These are phyloP conservation scores for Macroteleia sp. DNA, from an alignment of 2,888 invertebrate species.

Conservation along the genomic window DNA sequence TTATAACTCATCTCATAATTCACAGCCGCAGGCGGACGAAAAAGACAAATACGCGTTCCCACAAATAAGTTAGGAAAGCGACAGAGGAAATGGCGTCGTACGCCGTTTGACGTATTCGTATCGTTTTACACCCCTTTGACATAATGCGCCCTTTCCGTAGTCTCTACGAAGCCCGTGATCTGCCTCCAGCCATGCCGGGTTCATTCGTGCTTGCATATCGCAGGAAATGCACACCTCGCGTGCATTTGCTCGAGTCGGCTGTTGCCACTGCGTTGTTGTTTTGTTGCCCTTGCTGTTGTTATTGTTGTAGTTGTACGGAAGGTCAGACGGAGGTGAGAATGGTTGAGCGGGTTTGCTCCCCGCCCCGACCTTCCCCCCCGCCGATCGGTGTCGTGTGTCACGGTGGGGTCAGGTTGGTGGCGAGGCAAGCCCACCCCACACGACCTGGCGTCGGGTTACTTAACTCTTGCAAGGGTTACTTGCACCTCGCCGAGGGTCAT, in stretches of 20 bases:
- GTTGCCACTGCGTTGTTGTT: background rate
- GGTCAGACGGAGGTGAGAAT: constrained; percentile 19
- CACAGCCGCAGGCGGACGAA: too few relatives aligned
- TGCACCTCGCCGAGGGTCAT: constrained; percentile 28
- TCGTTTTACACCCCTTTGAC: constrained; percentile 57
- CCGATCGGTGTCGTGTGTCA: constrained; percentile 37
- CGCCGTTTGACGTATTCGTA: constrained; percentile 21
- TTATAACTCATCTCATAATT: constrained; percentile 24
- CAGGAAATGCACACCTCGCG: constrained; percentile 45
- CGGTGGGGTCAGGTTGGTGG: constrained; percentile 17
- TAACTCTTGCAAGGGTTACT: constrained; percentile 43
- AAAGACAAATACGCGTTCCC: constrained; percentile 22
- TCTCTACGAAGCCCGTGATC: constrained; percentile 55
- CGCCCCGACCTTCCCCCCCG: background rate
- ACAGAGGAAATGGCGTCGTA: constrained; percentile 13
- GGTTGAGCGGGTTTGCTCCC: background rate
- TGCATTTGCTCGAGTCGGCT: constrained; percentile 5
- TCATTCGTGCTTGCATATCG: constrained; percentile 12
- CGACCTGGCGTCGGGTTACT: constrained; percentile 43
- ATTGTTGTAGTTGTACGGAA: background rate
- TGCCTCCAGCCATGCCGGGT: constrained; percentile 28
- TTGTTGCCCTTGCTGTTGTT: background rate
- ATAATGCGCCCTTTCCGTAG: constrained; percentile 36
- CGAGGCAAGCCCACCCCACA: background rate
- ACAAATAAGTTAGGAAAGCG: background rate